Base-by-base conservation (phyloP, 1,140 invertebrate genomes). In the Mesaphorura yosii region DNA sequence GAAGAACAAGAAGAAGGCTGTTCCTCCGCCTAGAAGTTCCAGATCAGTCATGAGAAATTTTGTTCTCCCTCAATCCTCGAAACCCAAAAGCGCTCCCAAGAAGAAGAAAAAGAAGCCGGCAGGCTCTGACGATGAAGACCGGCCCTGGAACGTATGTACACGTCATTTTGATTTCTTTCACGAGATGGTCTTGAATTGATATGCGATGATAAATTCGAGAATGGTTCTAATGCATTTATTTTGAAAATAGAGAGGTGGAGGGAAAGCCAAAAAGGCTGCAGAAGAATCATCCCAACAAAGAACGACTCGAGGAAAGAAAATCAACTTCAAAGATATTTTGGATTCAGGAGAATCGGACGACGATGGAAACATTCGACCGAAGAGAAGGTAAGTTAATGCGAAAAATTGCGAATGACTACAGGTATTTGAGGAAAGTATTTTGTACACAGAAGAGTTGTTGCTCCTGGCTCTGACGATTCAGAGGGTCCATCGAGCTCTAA, bases 281-380 rank as follows among this genome's bases (percentile, higher is more conserved):
- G 52, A 48, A 12, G 73, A 77, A 44, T 66, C 69, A 48, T 67
- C 68, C 20, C 60, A 72, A 31, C 64, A 72, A 5, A 65, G 76
- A 54, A 69, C 78, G 19, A 83, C 81, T 2, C 72, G 82, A 42
- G 81, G 81, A 1, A 74, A 78, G 26, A 81, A 81, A 63, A 80
- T 82, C 39, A 82, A 80, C 60, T 84, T 83, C 64, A 72, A 81
- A 31, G 80, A 83, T 69, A 75, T 73, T 57, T 71, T 74, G 59
- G 80, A 73, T 66, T 79, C 70, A 54, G 80, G 59, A 17, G 62
- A 64, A 45, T 55, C 51, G 14, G 62, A 64, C 45, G 62, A 61
- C 25, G 59, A 60, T 42, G 60, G 60, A 28, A 62, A 59, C 39
- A 56, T 62, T 52, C 51, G 53, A 29, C 60, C 60, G 73, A 66